Conservation (phyloP, 2,888 invertebrate genomes). For the Steinernema carpocapsae region DNA sequence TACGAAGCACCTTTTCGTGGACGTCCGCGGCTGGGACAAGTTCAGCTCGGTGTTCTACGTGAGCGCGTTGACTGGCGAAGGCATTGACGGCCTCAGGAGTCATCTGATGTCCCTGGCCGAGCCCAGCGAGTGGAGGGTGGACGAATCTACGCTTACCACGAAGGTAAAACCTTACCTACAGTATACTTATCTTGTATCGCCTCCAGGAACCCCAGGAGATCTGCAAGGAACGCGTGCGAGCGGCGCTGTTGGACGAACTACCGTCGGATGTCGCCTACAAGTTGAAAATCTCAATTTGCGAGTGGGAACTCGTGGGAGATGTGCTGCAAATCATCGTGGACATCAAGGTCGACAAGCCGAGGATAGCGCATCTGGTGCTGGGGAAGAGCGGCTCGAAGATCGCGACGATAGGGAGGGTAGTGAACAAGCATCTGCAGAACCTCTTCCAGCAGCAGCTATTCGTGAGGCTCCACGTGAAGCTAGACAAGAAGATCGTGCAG, state of each 20-base stretch:
- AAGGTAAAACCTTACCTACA: constrained; percentile 40
- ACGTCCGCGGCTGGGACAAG: constrained; percentile 76
- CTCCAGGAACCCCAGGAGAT: constrained; percentile 39
- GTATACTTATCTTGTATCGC: background rate
- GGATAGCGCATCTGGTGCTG: constrained; percentile 53
- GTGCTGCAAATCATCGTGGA: constrained; percentile 57
- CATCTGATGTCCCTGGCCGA: constrained; percentile 53
- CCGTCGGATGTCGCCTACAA: constrained; percentile 86
- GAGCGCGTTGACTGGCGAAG: constrained; percentile 52
- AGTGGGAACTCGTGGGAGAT: constrained; percentile 49
- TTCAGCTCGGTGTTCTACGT: constrained; percentile 87
- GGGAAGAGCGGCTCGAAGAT: constrained; percentile 41
- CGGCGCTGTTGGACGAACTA: constrained; percentile 82
- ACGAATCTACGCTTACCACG: constrained; percentile 46
- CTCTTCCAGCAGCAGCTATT: constrained; percentile 56
- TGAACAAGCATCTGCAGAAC: constrained; percentile 54
- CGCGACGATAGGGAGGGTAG: constrained; percentile 33
- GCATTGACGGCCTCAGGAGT: constrained; percentile 59
- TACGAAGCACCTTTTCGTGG: constrained; percentile 57
- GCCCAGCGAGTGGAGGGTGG: constrained; percentile 52
- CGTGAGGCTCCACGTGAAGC: constrained; percentile 50
- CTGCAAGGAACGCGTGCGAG: constrained; percentile 78
- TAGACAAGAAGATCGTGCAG: constrained; percentile 37
- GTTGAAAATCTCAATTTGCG: constrained; percentile 72
- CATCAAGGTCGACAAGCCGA: constrained; percentile 56